Percentiles rank a stretch among this genome's conserved stretches.
Conservation (phyloP, 2,113 vertebrate species). For the Leptobrachium leishanense region DNA sequence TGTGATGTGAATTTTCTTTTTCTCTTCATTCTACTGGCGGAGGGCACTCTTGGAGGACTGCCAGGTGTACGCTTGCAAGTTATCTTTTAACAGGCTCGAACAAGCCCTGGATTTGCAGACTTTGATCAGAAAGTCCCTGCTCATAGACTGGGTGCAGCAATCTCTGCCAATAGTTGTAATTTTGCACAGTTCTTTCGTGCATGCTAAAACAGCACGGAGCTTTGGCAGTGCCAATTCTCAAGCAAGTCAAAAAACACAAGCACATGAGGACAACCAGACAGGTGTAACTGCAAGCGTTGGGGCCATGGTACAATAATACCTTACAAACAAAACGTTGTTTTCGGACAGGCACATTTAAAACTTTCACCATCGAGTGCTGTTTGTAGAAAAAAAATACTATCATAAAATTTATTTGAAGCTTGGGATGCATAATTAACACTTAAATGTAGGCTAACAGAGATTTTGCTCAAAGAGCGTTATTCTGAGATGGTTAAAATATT, state of each 20-base stretch:
- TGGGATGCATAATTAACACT: too few relatives aligned
- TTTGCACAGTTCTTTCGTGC: conserved; percentile 4
- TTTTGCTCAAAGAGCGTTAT: too few relatives aligned
- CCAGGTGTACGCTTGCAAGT: conserved; percentile 39
- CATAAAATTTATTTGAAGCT: too few relatives aligned
- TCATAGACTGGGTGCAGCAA: conserved; percentile 16
- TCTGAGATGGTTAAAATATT: too few relatives aligned
- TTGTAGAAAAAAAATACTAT: too few relatives aligned
- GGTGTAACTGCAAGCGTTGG: not conserved
- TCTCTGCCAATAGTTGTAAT: conserved; percentile 16
- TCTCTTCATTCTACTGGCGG: conserved; percentile 5
- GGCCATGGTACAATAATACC: too few relatives aligned
- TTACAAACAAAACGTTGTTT: too few relatives aligned
- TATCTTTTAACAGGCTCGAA: conserved; percentile 21
- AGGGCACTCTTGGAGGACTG: conserved; percentile 29
- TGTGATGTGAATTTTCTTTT: conserved; percentile 10
- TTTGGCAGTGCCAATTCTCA: not conserved
- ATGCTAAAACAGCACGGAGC: not conserved
- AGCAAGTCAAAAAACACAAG: not conserved
- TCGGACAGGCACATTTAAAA: too few relatives aligned
- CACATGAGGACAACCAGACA: not conserved
- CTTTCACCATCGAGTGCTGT: too few relatives aligned
- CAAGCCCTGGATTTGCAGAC: not conserved
- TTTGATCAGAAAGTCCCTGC: not conserved
- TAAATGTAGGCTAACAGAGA: too few relatives aligned